Evolutionary conservation across 2,888 invertebrate genomes (phyloP), one percentile per base, ranked within the genome.

Genomic region (Pachliopta kotzebuea): DNA sequence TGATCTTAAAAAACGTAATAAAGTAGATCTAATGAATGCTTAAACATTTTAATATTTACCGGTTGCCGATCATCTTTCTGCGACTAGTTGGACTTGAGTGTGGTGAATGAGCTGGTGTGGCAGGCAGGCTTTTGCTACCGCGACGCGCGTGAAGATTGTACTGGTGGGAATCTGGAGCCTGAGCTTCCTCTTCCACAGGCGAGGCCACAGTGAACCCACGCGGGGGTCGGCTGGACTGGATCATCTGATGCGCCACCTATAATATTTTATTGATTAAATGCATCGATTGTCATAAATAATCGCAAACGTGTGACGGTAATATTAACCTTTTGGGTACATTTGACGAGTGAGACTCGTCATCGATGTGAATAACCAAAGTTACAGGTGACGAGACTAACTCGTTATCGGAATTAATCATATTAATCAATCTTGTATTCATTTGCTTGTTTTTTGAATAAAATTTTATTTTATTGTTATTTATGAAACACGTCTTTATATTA

Each of bases 41-140:
- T 4, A 18, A 18, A 45, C 0, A 6, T n/a, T n/a, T 24, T 18
- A n/a, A 57, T 54, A 60, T 72, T 72, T 69, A 96, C 81, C 94
- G 93, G 78, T 95, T 95, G 60, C 85, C 83, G 57, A 93, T 86
- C 70, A 92, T 86, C 78, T 93, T 94, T 67, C 94, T 91, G n/a
- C 93, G 91, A 54, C 84, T 80, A 20, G 86, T 90, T 0, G 95
- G 95, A 56, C 94, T 94, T 26, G 85, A 80, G 20, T 83, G 85
- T 0, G 95, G 95, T 18, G 95, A 94, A 63, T 93, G 86, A 4
- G 94, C 80, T 0, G 96, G 96, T 0, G 95, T 94, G 0, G 93
- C 93, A 0, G 96, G 96, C 67, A 96, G 83, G 23, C 95, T 96
- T 83, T 92, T 94, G 79, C 95, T 96, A 68, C 94, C 95, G 67